Base-by-base conservation (phyloP, 2,797 vertebrate genomes). In the Sebastes itinus region DNA sequence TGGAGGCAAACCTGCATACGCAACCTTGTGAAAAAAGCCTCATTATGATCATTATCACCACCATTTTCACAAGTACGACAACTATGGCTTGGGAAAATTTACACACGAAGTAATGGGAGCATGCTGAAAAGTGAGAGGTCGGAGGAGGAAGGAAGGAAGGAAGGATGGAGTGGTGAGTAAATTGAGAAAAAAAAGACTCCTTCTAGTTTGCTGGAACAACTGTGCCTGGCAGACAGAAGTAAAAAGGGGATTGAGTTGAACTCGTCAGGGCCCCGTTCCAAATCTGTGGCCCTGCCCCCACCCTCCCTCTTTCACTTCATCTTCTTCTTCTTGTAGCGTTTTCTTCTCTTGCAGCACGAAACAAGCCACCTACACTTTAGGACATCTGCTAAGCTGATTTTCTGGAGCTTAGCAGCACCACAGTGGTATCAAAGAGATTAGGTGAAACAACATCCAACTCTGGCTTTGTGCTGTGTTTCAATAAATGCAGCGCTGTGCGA, bases 371-470 rank as follows among this genome's bases (percentile, higher is more conserved):
- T 95, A 92, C 93, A 94, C 93, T 93, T 92, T 85, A 94, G 93
- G 92, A 95, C 95, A 95, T 95, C 92, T 95, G 95, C 91, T 96
- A 95, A 95, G 92, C 94, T 96, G 94, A 95, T 96, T 95, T 95
- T 93, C 92, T 93, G 90, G 88, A 90, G 92, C 92, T 96, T 95
- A 95, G 90, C 92, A 89, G 94, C 92, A 85, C 89, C 93, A 92
- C 91, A 91, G 91, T 93, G 88, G 91, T 90, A 95, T 95, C 94
- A 94, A 85, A 91, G 90, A 95, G 94, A 96, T 95, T 95, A 94
- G 85, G 89, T 92, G 93, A 93, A 95, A 93, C 92, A 94, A 94
- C 94, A 95, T 94, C 93, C 91, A 95, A 92, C 92, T 94, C 91
- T 90, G 89, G 91, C 92, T 94, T 93, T 95, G 92, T 92, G 88